Evolutionary conservation across 2,888 invertebrate genomes (phyloP).

Genomic region (Scaptomyza cyrtandrae): DNA sequence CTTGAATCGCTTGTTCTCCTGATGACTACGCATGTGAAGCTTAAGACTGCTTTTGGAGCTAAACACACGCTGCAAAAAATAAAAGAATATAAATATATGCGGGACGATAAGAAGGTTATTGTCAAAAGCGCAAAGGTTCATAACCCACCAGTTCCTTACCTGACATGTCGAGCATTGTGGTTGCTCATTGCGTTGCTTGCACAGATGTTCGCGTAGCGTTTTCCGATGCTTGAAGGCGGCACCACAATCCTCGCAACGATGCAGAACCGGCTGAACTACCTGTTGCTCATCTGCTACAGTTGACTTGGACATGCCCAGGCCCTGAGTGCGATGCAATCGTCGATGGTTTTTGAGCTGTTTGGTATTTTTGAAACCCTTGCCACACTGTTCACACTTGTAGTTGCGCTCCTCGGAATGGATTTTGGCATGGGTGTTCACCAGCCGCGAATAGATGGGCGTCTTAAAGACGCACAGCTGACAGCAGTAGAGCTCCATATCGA

Average conservation of each 20-base stretch:
- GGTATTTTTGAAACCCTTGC: conserved; percentile 91
- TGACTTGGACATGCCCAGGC: conserved; percentile 59
- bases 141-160: conserved; percentile 18
- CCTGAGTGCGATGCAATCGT: conserved; percentile 86
- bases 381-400: conserved; percentile 88
- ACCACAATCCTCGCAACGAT: conserved; percentile 84
- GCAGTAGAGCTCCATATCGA: conserved; percentile 92
- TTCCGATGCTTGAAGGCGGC: conserved; percentile 82
- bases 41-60: conserved; percentile 85
- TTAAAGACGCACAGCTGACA: conserved; percentile 91
- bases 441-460: conserved; percentile 88
- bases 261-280: conserved; percentile 42
- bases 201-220: conserved; percentile 86
- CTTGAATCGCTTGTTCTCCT: conserved; percentile 86
- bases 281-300: neutral
- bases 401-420: conserved; percentile 89
- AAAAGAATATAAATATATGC: neutral
- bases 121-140: neutral
- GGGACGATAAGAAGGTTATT: too few relatives aligned
- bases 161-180: conserved; percentile 85
- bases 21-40: conserved; percentile 85
- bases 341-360: conserved; percentile 92
- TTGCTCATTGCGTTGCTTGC: conserved; percentile 84
- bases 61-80: conserved; percentile 56
- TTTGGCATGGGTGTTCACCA: conserved; percentile 90